Percentiles rank a stretch among this genome's conserved stretches.
phyloP scores from a whole-genome alignment of 53 echinoderm and acorn worm species.

The Crossaster papposus region DNA sequence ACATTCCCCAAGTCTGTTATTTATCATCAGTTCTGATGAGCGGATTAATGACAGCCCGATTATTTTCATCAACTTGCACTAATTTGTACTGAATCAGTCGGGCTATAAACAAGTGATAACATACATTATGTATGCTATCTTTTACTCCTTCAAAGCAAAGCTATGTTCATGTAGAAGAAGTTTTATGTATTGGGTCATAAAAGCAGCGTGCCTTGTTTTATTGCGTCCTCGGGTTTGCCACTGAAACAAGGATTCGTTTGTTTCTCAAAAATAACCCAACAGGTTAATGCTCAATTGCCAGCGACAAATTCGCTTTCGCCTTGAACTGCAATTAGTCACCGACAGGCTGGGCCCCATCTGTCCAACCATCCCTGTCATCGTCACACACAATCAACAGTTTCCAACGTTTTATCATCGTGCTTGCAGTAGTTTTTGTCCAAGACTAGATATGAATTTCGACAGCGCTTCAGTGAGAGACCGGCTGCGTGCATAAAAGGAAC shows the following conservation, averaged over 20 bases:
- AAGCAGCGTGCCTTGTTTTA: too few relatives aligned
- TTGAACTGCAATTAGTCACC: slow-evolving; percentile 7
- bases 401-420: not conserved
- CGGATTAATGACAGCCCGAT: not conserved
- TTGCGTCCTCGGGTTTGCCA: not conserved
- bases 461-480: too few relatives aligned
- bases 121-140: too few relatives aligned
- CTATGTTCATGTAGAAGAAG: too few relatives aligned
- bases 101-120: too few relatives aligned
- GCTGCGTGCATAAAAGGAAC: too few relatives aligned
- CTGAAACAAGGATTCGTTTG: not conserved
- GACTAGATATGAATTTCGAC: too few relatives aligned
- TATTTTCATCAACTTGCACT: too few relatives aligned
- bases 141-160: too few relatives aligned
- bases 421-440: too few relatives aligned
- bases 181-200: too few relatives aligned
- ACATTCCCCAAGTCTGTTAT: not conserved
- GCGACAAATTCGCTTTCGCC: not conserved
- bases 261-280: not conserved
- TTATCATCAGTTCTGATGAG: not conserved
- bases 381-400: not conserved
- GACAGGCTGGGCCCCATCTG: slow-evolving; percentile 9
- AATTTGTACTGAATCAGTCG: too few relatives aligned
- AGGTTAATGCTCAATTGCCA: not conserved
- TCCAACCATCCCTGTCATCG: not conserved